These are phyloP conservation scores for Flexamia atlantica DNA, from an alignment of 2,888 invertebrate species.

Conservation along the genomic window DNA sequence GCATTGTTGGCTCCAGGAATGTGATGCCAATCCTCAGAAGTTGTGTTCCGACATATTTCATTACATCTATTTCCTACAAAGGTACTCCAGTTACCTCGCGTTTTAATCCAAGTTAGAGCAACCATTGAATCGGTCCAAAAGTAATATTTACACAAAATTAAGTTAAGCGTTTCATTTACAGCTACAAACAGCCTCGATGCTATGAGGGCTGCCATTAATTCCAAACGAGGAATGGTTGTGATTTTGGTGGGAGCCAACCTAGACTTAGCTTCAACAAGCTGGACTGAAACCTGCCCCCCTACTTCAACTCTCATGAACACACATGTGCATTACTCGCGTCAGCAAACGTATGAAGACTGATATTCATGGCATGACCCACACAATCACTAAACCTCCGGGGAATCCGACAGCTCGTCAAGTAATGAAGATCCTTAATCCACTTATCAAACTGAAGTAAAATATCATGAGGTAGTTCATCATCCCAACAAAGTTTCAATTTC, in stretches of 20 bases:
- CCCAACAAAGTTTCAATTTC: too few relatives aligned
- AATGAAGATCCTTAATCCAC: too few relatives aligned
- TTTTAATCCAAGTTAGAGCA: constrained; percentile 70
- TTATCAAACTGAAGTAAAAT: too few relatives aligned
- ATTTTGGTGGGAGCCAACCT: constrained; percentile 70
- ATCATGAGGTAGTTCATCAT: too few relatives aligned
- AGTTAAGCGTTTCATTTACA: constrained; percentile 64
- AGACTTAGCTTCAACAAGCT: constrained; percentile 70
- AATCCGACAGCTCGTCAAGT: too few relatives aligned
- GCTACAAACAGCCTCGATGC: constrained; percentile 68
- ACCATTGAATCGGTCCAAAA: constrained; percentile 71
- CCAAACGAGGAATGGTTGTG: constrained; percentile 72
- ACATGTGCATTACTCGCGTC: too few relatives aligned
- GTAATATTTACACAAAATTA: constrained; percentile 58
- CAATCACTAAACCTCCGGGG: too few relatives aligned
- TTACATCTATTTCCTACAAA: constrained; percentile 29
- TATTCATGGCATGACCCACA: too few relatives aligned
- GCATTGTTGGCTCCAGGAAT: constrained; percentile 71
- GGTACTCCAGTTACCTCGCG: constrained; percentile 69
- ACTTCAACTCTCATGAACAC: too few relatives aligned
- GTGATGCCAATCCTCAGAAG: constrained; percentile 69
- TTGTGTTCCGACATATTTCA: constrained; percentile 64
- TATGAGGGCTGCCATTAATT: constrained; percentile 71
- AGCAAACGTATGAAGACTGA: too few relatives aligned
- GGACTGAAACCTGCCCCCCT: constrained; percentile 64